Conservation (phyloP, 2,888 invertebrate genomes). For the Eupithecia subumbrata region DNA sequence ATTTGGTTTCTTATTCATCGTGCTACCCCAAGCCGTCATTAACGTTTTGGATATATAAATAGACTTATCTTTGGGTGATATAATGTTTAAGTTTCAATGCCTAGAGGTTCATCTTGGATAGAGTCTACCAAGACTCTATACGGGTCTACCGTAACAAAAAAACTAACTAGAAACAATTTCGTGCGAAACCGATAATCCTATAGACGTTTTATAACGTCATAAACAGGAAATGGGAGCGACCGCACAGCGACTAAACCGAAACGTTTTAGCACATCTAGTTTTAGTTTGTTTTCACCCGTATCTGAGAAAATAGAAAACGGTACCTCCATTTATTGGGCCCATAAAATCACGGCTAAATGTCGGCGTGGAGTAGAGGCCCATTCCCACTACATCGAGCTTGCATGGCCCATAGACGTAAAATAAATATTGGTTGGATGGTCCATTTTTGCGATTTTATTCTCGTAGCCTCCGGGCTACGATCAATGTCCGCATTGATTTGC, state of each 20-base stretch:
- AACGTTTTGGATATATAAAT: background rate
- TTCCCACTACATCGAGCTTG: constrained; percentile 15
- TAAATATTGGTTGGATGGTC: background rate
- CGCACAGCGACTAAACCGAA: constrained; percentile 13
- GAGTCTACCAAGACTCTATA: too few relatives aligned
- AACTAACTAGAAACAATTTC: constrained; percentile 9
- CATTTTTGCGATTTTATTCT: background rate
- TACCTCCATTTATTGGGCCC: constrained; percentile 35
- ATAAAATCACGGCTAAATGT: constrained; percentile 41
- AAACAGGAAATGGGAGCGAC: constrained; percentile 7
- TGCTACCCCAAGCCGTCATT: too few relatives aligned
- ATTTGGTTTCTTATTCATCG: too few relatives aligned
- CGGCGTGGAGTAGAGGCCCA: constrained; percentile 23
- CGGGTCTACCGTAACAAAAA: constrained; percentile 4
- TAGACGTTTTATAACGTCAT: constrained; percentile 11
- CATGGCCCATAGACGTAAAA: background rate
- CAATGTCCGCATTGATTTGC: background rate
- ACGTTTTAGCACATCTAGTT: constrained; percentile 9
- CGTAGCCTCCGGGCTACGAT: background rate
- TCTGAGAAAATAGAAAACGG: constrained; percentile 32
- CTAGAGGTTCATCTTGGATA: background rate
- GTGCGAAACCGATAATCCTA: constrained; percentile 9
- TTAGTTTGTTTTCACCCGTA: constrained; percentile 21
- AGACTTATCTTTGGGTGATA: background rate
- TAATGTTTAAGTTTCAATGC: background rate